These are phyloP conservation scores for Mesoligia furuncula DNA, from an alignment of 2,888 invertebrate genomes.

Conservation along the genomic window DNA sequence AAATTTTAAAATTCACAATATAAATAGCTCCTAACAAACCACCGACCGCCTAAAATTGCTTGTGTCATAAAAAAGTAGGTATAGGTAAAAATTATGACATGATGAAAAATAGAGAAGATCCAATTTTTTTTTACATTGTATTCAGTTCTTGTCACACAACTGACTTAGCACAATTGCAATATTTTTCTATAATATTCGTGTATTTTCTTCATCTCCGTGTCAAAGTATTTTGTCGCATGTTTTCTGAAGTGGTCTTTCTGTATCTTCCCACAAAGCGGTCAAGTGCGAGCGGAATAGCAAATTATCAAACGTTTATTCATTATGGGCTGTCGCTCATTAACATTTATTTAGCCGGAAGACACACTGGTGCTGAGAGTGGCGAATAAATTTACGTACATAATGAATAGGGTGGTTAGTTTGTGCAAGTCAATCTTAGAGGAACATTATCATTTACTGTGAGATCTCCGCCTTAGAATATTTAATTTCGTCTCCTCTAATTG, in stretches of 20 bases:
- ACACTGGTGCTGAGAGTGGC: conserved; percentile 57
- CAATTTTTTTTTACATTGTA: no score
- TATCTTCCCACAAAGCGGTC: background rate
- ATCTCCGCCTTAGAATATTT: background rate
- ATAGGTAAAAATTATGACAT: no score
- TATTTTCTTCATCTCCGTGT: background rate
- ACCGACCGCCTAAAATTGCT: no score
- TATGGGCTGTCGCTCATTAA: conserved; percentile 72
- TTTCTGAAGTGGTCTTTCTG: conserved; percentile 10
- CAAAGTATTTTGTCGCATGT: background rate
- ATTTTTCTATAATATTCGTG: background rate
- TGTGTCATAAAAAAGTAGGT: no score
- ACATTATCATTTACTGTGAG: conserved; percentile 13
- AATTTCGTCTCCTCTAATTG: background rate
- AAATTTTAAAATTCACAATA: no score
- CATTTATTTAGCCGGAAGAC: conserved; percentile 73
- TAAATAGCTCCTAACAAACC: no score
- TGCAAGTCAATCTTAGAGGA: conserved; percentile 18
- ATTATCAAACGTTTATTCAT: conserved; percentile 76
- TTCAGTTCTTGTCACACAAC: no score
- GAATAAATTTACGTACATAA: conserved; percentile 56
- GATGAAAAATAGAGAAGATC: no score
- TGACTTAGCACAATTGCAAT: no score
- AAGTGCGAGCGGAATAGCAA: conserved; percentile 72
- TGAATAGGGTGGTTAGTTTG: conserved; percentile 22